These are phyloP conservation scores for Drosophila subpulchrella DNA, from an alignment of 1,140 invertebrate genomes.

Conservation along the genomic window DNA sequence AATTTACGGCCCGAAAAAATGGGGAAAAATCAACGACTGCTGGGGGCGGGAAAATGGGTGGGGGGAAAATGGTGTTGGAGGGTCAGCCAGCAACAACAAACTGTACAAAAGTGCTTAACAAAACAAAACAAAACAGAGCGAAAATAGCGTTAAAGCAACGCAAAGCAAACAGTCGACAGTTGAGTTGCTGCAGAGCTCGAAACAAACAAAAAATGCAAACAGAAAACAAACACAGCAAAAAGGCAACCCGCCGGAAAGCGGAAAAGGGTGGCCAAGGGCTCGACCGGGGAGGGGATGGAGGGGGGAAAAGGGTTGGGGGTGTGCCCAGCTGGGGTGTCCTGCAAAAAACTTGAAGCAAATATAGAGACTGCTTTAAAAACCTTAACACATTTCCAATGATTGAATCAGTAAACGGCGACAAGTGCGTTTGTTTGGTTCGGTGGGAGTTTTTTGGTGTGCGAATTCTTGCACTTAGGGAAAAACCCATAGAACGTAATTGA, in stretches of 20 bases:
- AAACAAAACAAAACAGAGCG: conserved; percentile 51
- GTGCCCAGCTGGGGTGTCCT: conserved; percentile 26
- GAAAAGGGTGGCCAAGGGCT: conserved; percentile 17
- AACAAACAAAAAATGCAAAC: conserved; percentile 66
- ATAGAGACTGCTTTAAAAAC: conserved; percentile 68
- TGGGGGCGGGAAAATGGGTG: background rate
- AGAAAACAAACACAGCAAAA: conserved; percentile 77
- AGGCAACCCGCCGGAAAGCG: conserved; percentile 65
- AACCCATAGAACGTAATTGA: background rate
- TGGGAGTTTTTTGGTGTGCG: conserved; percentile 8
- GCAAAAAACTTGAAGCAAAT: conserved; percentile 66
- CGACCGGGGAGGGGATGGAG: conserved; percentile 18
- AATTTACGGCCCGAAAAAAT: conserved; percentile 73
- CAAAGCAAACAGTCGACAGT: conserved; percentile 78
- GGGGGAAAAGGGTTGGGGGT: conserved; percentile 7
- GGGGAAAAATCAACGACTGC: conserved; percentile 40
- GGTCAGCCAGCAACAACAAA: conserved; percentile 46
- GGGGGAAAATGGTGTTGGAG: conserved; percentile 11
- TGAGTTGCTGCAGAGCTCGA: conserved; percentile 48
- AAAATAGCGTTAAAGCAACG: conserved; percentile 80
- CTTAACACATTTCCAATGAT: conserved; percentile 78
- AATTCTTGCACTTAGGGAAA: conserved; percentile 8
- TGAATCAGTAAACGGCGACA: conserved; percentile 81
- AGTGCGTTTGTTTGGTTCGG: conserved; percentile 40
- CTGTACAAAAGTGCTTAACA: conserved; percentile 64